A percentile compares a stretch with the other conserved stretches of the same genome.
Evolutionary conservation across 2,113 vertebrate genomes (phyloP).

Genomic region (Corythaeola cristata): DNA sequence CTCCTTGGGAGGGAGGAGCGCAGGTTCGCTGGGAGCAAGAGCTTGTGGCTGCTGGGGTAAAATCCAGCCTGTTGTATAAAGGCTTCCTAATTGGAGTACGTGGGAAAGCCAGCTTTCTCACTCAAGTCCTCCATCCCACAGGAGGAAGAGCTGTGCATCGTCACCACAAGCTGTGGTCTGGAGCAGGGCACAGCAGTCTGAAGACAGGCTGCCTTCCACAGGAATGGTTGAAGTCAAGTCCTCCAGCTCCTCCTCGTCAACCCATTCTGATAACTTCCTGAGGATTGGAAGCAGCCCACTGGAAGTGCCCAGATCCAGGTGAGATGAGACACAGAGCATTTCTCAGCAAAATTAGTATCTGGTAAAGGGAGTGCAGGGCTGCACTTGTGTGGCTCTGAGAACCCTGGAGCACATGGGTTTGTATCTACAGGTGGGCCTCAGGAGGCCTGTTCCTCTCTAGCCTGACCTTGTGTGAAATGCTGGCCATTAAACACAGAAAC

Average conservation of each 20-base stretch:
- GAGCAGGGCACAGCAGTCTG: constrained; percentile 78
- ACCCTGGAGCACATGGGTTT: neutral
- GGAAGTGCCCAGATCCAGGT: constrained; percentile 93
- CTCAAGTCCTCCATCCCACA: constrained; percentile 23
- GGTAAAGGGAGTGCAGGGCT: neutral
- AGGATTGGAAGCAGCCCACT: constrained; percentile 92
- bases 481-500: neutral
- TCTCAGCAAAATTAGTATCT: neutral
- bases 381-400: neutral
- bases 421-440: neutral
- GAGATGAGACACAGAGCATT: constrained; percentile 4
- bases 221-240: constrained; percentile 81
- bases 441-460: neutral
- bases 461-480: neutral
- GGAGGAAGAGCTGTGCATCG: constrained; percentile 86
- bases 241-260: constrained; percentile 94
- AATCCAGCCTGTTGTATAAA: neutral
- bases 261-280: constrained; percentile 88
- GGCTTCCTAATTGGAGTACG: neutral
- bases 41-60: neutral
- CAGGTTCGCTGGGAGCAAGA: neutral
- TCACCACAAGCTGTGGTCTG: constrained; percentile 87
- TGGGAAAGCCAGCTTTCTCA: constrained; percentile 1
- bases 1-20: neutral
- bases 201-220: constrained; percentile 81